Percentiles rank a stretch among this genome's conserved stretches.
Evolutionary conservation across 2,797 vertebrate species (phyloP).

Genomic region (Coregonus ussuriensis): DNA sequence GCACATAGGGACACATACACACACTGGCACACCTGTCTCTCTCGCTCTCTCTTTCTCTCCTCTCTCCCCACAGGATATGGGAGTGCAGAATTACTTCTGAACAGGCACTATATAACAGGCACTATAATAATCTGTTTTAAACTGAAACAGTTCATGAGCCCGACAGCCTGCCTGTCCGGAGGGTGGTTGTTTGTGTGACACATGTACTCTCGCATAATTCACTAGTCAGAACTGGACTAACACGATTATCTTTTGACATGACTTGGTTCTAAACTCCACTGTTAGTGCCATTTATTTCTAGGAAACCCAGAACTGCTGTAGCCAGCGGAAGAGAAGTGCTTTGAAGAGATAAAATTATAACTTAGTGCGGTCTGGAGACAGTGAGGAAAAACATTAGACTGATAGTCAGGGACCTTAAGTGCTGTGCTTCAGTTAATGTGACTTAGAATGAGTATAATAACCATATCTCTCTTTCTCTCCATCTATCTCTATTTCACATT

Average conservation of each 20-base stretch:
- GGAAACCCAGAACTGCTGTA: background rate
- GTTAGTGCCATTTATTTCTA: background rate
- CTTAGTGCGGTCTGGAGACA: background rate
- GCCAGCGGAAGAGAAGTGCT: too few species aligned
- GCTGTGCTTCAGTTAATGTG: too few species aligned
- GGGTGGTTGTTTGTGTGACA: background rate
- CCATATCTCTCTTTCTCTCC: background rate
- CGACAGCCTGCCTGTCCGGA: background rate
- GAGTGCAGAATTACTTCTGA: too few species aligned
- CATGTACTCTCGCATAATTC: constrained; percentile 5
- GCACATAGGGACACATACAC: too few species aligned
- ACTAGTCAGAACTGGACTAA: constrained; percentile 11
- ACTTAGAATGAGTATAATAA: background rate
- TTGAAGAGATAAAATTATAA: background rate
- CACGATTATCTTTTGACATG: background rate
- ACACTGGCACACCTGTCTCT: too few species aligned
- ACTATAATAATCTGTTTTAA: too few species aligned
- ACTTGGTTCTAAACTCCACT: background rate
- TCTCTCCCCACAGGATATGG: too few species aligned
- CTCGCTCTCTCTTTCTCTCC: too few species aligned
- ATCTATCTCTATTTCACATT: background rate
- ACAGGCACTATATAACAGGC: too few species aligned
- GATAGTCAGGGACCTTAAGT: background rate
- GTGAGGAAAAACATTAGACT: background rate
- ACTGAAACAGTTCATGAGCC: too few species aligned